Base-by-base conservation (phyloP, 1,140 invertebrate genomes). In the Melitaea cinxia region DNA sequence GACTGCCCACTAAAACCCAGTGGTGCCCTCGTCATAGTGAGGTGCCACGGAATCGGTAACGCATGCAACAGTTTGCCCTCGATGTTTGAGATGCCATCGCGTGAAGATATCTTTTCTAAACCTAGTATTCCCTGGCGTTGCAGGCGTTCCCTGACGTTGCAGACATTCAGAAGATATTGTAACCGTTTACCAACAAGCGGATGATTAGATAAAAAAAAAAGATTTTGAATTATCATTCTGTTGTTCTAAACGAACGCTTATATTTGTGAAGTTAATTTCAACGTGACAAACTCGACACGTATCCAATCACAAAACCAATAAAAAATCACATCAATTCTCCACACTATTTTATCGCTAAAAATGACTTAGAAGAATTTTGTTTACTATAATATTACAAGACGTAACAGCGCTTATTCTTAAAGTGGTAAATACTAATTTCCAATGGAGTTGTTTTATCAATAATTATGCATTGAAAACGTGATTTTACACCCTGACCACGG, bases 401-500 rank as follows among this genome's bases (percentile, higher is more conserved):
- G 68, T 37, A 57, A 37, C 45, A 4, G 3, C 0, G 4, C 49
- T 53, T 61, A 30, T 21, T 3, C 12, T 2, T 10, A 6, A n/a
- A 12, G 7, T 0, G 14, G 9, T 62, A 61, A 54, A 28, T 28
- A 5, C 19, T 30, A 23, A 30, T 23, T 58, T 65, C 15, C 37
- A 21, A 17, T 61, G 30, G 6, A 57, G 21, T 1, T 37, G 17
- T 21, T 14, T 55, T 45, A 65, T 61, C 60, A 49, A 60, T 65
- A 64, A 70, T 73, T 65, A 67, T 69, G 56, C 65, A 59, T 54
- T 33, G 54, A 45, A 67, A 75, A 72, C 73, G 70, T 72, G 70
- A 70, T 50, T 53, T 33, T 6, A 64, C 55, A 64, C 73, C 73
- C 73, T 76, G 73, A 76, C 73, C 73, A 70, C 56, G 56, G 69